Percentiles rank a stretch among this genome's conserved stretches.
Evolutionary conservation across 2,888 invertebrate species (phyloP).

Genomic region (Sinopyrophorus schimmeli): DNA sequence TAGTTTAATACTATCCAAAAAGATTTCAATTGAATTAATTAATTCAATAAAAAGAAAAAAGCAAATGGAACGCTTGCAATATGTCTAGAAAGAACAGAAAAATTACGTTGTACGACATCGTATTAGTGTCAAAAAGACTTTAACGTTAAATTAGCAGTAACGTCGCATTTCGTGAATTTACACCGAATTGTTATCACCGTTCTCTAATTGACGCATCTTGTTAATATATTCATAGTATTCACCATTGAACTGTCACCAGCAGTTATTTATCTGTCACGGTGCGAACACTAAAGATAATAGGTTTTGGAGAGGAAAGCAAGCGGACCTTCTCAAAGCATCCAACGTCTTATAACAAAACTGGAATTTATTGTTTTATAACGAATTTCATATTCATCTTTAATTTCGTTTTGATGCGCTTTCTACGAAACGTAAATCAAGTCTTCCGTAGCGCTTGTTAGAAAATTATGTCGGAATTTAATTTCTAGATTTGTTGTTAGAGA

Average conservation of each 20-base stretch:
- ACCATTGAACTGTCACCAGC: constrained; percentile 42
- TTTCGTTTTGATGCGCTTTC: constrained; percentile 25
- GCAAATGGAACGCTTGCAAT: no score
- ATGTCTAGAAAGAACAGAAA: no score
- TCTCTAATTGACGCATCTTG: constrained; percentile 38
- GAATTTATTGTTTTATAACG: constrained; percentile 38
- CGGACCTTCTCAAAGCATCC: constrained; percentile 45
- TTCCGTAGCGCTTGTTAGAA: constrained; percentile 14
- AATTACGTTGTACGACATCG: no score
- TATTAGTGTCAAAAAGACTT: constrained; percentile 1
- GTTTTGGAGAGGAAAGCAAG: constrained; percentile 42
- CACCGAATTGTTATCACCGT: constrained; percentile 32
- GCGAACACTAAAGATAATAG: constrained; percentile 50
- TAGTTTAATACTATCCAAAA: no score
- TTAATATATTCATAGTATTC: constrained; percentile 44
- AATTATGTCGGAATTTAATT: constrained; percentile 15
- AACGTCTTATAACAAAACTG: constrained; percentile 42
- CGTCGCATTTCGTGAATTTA: constrained; percentile 17
- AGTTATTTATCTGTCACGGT: constrained; percentile 47
- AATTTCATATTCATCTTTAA: constrained; percentile 21
- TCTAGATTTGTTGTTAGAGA: constrained; percentile 6
- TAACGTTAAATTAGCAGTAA: constrained; percentile 2
- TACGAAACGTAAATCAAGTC: constrained; percentile 14
- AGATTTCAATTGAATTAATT: no score
- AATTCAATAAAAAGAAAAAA: no score